Evolutionary conservation across 2,113 vertebrate species (phyloP), one percentile per base, ranked within the genome.

Genomic region (Pollachius pollachius): DNA sequence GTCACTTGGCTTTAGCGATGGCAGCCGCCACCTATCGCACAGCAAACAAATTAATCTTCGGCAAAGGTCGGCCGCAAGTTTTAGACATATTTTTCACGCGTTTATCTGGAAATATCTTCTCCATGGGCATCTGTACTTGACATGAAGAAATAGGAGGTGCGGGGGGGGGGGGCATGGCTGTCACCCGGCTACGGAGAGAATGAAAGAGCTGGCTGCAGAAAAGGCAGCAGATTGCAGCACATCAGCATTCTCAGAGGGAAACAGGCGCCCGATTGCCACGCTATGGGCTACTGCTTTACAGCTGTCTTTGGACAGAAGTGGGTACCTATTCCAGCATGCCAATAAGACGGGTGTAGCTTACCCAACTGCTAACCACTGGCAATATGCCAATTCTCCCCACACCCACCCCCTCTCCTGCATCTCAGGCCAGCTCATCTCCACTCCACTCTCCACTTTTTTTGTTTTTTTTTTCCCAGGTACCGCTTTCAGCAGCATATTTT

Each of bases 41-140:
- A 92, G 94, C 93, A 95, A 96, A 97, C 94, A 95, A 96, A 97
- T 96, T 93, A 93, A 96, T 98, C 94, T 96, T 94, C 94, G 54
- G 81, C 94, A 89, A 97, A 98, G 96, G 96, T 97, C 93, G 84
- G 89, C 41, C 94, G 95, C 96, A 96, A 95, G 94, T 96, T 97
- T 94, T 83, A 94, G 94, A 92, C 79, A 69, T 83, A 72, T 82
- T 87, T 88, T 81, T 77, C 75, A 71, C 78, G 74, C 69, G 79
- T 82, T 79, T 25, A 62, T 75, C 69, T 68, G 9, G 41, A 6
- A 13, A 48, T 48, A 48, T 48, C 41, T 48, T 48, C 41, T 48
- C 41, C 41, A 13, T 48, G 74, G 89, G 92, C 92, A 94, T 92
- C 89, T 93, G 27, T 73, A 73, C 52, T 62, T 85, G 79, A 87